These are phyloP conservation scores for Palythoa caribaeorum DNA, from an alignment of 92 coral and sea anemone genomes.

Conservation along the genomic window DNA sequence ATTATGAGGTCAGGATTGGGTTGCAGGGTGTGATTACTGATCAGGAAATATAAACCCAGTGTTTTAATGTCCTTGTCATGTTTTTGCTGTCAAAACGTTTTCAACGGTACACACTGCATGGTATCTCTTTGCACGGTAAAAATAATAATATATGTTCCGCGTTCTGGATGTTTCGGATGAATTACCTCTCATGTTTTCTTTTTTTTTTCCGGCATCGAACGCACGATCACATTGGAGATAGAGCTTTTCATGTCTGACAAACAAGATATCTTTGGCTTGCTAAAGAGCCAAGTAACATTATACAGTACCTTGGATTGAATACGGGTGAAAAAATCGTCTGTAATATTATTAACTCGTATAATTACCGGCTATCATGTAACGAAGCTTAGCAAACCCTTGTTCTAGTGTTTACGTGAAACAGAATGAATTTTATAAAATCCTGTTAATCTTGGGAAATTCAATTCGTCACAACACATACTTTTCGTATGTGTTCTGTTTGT, in stretches of 20 bases:
- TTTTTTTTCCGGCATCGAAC: neutral
- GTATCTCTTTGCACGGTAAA: neutral
- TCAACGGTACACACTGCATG: neutral
- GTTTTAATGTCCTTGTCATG: neutral
- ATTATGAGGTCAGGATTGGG: neutral
- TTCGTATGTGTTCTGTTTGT: neutral
- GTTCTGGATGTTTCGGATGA: neutral
- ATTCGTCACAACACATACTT: no score
- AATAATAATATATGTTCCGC: neutral
- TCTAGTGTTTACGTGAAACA: no score
- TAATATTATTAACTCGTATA: neutral
- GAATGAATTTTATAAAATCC: no score
- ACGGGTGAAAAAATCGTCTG: neutral
- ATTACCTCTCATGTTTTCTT: neutral
- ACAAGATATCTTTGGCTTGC: neutral
- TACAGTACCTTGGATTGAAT: neutral
- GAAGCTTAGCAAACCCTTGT: no score
- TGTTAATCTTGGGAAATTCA: no score
- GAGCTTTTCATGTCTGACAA: neutral
- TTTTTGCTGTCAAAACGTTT: neutral
- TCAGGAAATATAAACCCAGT: neutral
- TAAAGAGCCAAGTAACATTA: neutral
- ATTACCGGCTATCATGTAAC: no score
- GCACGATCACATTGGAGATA: slow-evolving; percentile 11
- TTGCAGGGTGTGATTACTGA: neutral